Conservation (phyloP, 2,888 invertebrate species). For the Dryobota labecula region DNA sequence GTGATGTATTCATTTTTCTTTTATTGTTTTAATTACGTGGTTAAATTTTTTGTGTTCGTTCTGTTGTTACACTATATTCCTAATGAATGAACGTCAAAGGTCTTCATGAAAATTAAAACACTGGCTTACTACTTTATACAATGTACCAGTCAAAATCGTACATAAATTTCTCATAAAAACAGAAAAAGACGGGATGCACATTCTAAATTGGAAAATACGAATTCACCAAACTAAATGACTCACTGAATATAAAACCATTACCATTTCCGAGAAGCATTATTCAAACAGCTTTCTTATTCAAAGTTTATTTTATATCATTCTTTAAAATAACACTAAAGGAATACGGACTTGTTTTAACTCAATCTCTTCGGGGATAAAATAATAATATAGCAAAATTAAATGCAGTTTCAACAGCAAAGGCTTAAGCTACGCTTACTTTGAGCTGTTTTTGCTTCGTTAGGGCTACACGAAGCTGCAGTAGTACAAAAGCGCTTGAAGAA, state of each 20-base stretch:
- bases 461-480: conserved; percentile 15
- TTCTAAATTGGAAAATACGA: not conserved
- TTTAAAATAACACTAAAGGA: conserved; percentile 10
- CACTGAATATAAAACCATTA: conserved; percentile 30
- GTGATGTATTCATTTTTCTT: conserved; percentile 25
- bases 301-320: conserved; percentile 27
- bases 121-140: not conserved
- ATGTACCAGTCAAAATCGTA: too few relatives aligned
- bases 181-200: not conserved
- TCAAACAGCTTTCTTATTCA: conserved; percentile 24
- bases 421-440: conserved; percentile 45
- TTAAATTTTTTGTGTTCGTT: conserved; percentile 5
- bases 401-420: conserved; percentile 36
- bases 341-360: conserved; percentile 23
- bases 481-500: conserved; percentile 32
- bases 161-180: not conserved
- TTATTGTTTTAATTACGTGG: conserved; percentile 3
- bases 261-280: conserved; percentile 18
- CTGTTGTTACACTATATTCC: not conserved
- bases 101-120: not conserved
- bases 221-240: conserved; percentile 3
- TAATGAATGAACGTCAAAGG: not conserved
- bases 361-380: conserved; percentile 32
- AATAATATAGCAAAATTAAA: conserved; percentile 39
- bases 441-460: conserved; percentile 56